Base-by-base conservation (phyloP, 1,140 invertebrate genomes). In the Xylocopa sonorina region DNA sequence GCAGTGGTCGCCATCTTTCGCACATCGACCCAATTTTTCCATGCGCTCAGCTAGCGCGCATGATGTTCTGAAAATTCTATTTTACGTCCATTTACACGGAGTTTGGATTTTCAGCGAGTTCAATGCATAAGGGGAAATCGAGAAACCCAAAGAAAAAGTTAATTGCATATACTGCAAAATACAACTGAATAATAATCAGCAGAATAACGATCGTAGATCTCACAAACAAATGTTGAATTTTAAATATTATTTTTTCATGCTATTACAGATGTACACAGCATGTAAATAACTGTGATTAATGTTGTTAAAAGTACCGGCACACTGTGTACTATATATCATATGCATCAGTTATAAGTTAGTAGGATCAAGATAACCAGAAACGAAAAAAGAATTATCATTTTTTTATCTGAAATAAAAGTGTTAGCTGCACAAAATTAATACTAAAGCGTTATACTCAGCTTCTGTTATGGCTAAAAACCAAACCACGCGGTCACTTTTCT, bases 1-100 rank as follows among this genome's bases (percentile, higher is more conserved):
- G 55, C 87, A 83, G 66, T 83, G 64, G 80, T 81, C 90, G 91
- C 91, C 91, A 92, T 92, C 89, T 92, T 92, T 84, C 89, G 82
- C 86, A 83, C 87, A 91, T 92, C 91, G 91, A 92, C 91, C 90
- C 89, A 90, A 89, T 91, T 92, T 90, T 87, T 89, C 78, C 57
- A 60, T 86, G 82, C 87, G 84, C 82, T 67, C 50, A 62, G 78
- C 38, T 62, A 57, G 53, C 79, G 72, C 84, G 80, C 84, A 88
- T 80, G 38, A 63, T 71, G 29, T 66, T 77, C 64, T 48, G 38
- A 72, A 78, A 78, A 78, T 78, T 73, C 38, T 78, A 55, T 73
- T 78, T 78, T 53, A 73, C 10, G 14, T 41, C 41, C 41, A 29
- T 16, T n/a, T 71, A 16, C 48, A 46, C 58, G 48, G 48, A n/a